Evolutionary conservation across 2,797 vertebrate genomes (phyloP).

Genomic region (Oryzias dopingdopingensis): DNA sequence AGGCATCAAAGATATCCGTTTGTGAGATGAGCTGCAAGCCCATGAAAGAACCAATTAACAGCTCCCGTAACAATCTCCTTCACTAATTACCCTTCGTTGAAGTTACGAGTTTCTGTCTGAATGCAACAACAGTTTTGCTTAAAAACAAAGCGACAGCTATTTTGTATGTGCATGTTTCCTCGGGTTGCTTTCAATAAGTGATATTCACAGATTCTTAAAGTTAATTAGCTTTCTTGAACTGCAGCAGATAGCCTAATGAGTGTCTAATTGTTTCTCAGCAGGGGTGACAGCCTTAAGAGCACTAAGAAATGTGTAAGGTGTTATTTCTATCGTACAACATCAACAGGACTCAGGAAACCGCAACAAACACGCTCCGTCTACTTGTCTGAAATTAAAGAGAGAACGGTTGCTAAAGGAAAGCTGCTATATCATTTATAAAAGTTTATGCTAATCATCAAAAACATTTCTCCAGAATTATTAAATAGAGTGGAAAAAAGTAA

Average conservation of each 20-base stretch:
- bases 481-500: no score
- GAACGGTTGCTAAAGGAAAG: no score
- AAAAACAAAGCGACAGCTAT: constrained; percentile 67
- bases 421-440: no score
- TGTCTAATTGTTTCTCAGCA: constrained; percentile 73
- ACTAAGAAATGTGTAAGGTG: constrained; percentile 37
- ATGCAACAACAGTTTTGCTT: constrained; percentile 42
- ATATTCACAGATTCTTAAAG: constrained; percentile 51
- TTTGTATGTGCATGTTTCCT: constrained; percentile 39
- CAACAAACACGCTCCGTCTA: no score
- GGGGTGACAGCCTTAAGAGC: constrained; percentile 49
- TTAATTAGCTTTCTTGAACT: constrained; percentile 75
- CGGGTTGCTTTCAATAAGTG: constrained; percentile 47
- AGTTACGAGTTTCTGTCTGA: constrained; percentile 41
- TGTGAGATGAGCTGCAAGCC: constrained; percentile 19
- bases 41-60: constrained; percentile 25
- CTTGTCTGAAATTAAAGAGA: no score
- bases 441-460: no score
- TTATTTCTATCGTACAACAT: constrained; percentile 13
- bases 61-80: constrained; percentile 30
- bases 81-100: constrained; percentile 45
- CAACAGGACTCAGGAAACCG: neutral
- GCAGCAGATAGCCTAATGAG: constrained; percentile 65
- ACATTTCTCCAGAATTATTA: no score
- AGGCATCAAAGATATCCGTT: constrained; percentile 13